Conservation (phyloP, 2,797 vertebrate genomes). For the Enteromius argenteus region DNA sequence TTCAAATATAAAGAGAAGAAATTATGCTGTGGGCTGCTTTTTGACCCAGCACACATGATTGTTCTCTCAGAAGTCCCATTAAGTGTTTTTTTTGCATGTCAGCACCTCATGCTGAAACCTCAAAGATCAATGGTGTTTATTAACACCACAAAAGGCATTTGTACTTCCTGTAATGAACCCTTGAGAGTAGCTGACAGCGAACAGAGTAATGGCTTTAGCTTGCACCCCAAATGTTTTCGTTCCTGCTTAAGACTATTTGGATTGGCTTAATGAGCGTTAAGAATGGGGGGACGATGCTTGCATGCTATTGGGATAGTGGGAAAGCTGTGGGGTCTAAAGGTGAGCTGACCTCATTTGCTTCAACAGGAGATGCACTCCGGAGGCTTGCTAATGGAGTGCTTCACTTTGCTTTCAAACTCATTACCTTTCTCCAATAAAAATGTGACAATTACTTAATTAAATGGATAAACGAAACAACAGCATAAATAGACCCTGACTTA, state of each 20-base stretch:
- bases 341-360: slow-evolving; percentile 30
- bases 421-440: slow-evolving; percentile 44
- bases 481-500: slow-evolving; percentile 30
- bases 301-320: slow-evolving; percentile 3
- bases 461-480: slow-evolving; percentile 46
- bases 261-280: slow-evolving; percentile 61
- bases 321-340: slow-evolving; percentile 47
- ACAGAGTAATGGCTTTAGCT: slow-evolving; percentile 66
- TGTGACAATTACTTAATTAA: slow-evolving; percentile 49
- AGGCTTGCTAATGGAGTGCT: slow-evolving; percentile 49
- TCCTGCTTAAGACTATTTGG: slow-evolving; percentile 62
- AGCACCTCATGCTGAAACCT: neutral
- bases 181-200: slow-evolving; percentile 65
- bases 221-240: slow-evolving; percentile 62
- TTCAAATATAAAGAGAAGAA: slow-evolving; percentile 33
- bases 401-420: slow-evolving; percentile 57
- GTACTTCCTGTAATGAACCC: slow-evolving; percentile 67
- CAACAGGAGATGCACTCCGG: slow-evolving; percentile 15
- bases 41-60: neutral
- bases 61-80: slow-evolving; percentile 26
- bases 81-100: slow-evolving; percentile 3
- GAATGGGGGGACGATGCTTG: slow-evolving; percentile 40
- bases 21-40: slow-evolving; percentile 52
- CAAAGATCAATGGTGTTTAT: slow-evolving; percentile 52
- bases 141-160: slow-evolving; percentile 59